Conservation (phyloP, 1,140 invertebrate species). For the Drosophila subobscura region DNA sequence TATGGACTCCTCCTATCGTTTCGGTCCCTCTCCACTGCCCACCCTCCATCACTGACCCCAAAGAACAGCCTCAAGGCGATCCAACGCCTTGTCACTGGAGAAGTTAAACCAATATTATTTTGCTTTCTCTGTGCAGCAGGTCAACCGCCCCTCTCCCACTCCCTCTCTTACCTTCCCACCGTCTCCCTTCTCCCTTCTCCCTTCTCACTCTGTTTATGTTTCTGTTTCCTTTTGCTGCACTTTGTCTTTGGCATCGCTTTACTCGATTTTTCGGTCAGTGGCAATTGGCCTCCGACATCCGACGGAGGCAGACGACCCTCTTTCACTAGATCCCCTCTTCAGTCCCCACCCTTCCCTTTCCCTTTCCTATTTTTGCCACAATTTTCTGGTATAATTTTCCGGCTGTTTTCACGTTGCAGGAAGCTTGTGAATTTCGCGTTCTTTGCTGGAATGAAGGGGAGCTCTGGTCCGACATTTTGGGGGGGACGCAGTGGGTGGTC, state of each 20-base stretch:
- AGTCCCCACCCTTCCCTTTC: background rate
- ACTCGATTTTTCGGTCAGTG: conserved; percentile 74
- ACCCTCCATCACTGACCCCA: too few species aligned
- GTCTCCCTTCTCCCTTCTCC: background rate
- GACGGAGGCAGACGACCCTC: conserved; percentile 28
- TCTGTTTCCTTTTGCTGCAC: conserved; percentile 33
- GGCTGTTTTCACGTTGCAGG: conserved; percentile 70
- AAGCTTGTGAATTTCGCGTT: conserved; percentile 67
- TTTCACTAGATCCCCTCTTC: background rate
- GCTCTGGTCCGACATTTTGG: background rate
- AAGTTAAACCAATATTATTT: conserved; percentile 76
- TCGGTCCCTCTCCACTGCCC: background rate
- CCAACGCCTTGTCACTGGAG: conserved; percentile 31
- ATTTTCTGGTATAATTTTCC: conserved; percentile 65
- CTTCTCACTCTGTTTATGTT: background rate
- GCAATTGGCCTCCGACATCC: conserved; percentile 62
- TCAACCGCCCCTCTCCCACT: background rate
- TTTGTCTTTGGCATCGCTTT: conserved; percentile 64
- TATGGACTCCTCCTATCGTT: conserved; percentile 19
- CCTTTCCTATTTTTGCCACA: background rate
- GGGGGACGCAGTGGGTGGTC: background rate
- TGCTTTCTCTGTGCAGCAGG: conserved; percentile 10
- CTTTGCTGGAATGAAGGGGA: conserved; percentile 27
- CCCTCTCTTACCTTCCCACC: background rate
- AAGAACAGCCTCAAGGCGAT: too few species aligned